Evolutionary conservation across 2,797 vertebrate species (phyloP).

Genomic region (Silurus lanzhouensis): DNA sequence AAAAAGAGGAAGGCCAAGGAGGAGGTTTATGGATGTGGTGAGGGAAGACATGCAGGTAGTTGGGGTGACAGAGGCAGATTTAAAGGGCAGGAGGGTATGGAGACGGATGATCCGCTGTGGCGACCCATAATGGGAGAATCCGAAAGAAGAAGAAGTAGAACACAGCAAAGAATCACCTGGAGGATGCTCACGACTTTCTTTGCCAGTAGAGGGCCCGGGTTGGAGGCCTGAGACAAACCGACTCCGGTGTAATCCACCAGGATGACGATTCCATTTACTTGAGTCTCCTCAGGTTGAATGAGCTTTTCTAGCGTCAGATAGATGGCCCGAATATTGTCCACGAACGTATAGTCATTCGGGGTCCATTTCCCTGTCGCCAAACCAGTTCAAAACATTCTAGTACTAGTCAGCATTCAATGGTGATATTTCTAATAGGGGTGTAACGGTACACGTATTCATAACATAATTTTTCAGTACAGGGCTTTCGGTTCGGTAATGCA

Average conservation of each 20-base stretch:
- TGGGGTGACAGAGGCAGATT: too few relatives aligned
- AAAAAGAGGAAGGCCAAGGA: too few relatives aligned
- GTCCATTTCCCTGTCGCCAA: conserved; percentile 87
- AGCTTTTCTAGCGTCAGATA: conserved; percentile 98
- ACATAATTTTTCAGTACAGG: too few relatives aligned
- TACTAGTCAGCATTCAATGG: neutral
- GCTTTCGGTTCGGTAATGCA: too few relatives aligned
- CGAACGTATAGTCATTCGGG: conserved; percentile 91
- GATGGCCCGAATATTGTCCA: conserved; percentile 94
- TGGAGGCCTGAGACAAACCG: conserved; percentile 95
- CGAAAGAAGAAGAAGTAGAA: too few relatives aligned
- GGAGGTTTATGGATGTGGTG: too few relatives aligned
- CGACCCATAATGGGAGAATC: too few relatives aligned
- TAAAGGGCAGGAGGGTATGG: too few relatives aligned
- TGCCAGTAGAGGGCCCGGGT: conserved; percentile 96
- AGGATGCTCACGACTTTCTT: conserved; percentile 98
- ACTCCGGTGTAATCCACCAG: conserved; percentile 96
- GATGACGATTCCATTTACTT: conserved; percentile 97
- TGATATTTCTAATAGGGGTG: neutral
- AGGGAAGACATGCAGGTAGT: too few relatives aligned
- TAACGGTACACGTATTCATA: too few relatives aligned
- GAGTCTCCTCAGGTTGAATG: conserved; percentile 95
- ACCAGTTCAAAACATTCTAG: neutral
- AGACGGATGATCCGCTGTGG: too few relatives aligned
- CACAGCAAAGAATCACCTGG: conserved; percentile 79